Conservation (phyloP, 2,797 vertebrate species). For the Ctenopoma multispine region DNA sequence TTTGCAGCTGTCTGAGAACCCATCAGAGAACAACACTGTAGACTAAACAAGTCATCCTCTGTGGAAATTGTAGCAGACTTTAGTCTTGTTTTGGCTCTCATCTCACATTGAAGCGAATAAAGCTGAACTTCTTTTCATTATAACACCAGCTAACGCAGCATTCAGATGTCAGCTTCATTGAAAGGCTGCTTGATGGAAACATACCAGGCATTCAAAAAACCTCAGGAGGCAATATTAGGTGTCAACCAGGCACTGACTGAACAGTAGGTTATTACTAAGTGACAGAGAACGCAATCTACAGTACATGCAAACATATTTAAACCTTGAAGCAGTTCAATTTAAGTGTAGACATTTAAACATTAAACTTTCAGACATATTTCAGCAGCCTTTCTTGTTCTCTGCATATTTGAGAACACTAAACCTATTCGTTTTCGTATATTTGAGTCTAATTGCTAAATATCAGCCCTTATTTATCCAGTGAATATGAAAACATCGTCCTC, state of each 20-base stretch:
- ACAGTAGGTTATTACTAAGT: not conserved
- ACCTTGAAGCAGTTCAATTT: not conserved
- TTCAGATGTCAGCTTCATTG: constrained; percentile 37
- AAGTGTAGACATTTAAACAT: not conserved
- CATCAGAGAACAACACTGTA: constrained; percentile 22
- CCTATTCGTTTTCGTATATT: too few relatives aligned
- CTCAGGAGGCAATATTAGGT: constrained; percentile 12
- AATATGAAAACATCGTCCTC: too few relatives aligned
- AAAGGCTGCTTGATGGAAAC: constrained; percentile 38
- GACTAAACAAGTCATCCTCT: constrained; percentile 32
- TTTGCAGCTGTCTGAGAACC: constrained; percentile 24
- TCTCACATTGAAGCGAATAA: constrained; percentile 26
- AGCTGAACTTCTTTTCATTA: constrained; percentile 36
- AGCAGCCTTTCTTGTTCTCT: not conserved
- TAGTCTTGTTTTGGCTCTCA: constrained; percentile 47
- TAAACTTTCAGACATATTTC: not conserved
- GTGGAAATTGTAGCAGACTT: constrained; percentile 26
- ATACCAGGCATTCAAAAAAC: constrained; percentile 37
- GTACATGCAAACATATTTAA: constrained; percentile 13
- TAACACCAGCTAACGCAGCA: constrained; percentile 19
- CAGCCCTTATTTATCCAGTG: too few relatives aligned
- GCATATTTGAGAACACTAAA: too few relatives aligned
- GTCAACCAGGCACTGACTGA: constrained; percentile 14
- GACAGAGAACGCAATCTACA: not conserved
- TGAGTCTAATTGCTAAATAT: too few relatives aligned